Evolutionary conservation across 2,797 vertebrate genomes (phyloP).

Genomic region (Pempheris klunzingeri): DNA sequence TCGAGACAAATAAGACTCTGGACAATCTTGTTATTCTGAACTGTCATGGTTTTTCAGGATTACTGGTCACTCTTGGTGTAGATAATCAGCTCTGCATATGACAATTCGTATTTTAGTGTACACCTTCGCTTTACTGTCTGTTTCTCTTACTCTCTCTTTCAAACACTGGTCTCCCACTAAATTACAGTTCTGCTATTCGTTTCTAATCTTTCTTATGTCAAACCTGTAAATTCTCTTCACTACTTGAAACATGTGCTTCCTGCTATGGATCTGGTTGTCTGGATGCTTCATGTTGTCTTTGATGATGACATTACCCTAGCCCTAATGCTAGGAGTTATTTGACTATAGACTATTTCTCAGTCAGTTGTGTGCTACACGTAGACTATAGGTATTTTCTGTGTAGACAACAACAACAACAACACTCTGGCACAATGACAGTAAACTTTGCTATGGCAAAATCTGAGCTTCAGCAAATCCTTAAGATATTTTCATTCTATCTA

Average conservation of each 20-base stretch:
- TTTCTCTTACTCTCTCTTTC: background rate
- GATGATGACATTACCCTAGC: background rate
- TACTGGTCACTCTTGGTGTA: too few species aligned
- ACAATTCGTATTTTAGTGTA: background rate
- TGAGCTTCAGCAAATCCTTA: background rate
- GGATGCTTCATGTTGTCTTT: slow-evolving; percentile 2
- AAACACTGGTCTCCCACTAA: slow-evolving; percentile 14
- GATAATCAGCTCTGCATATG: background rate
- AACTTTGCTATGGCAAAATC: background rate
- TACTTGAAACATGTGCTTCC: background rate
- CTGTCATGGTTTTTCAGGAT: too few species aligned
- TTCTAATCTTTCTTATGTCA: slow-evolving; percentile 20
- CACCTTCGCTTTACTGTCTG: background rate
- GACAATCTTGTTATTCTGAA: too few species aligned
- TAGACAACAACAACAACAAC: background rate
- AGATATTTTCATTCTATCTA: background rate
- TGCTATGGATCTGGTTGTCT: background rate
- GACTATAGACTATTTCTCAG: background rate
- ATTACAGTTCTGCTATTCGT: slow-evolving; percentile 31
- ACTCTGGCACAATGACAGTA: background rate
- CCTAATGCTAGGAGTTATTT: background rate
- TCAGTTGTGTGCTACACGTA: background rate
- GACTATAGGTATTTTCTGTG: background rate
- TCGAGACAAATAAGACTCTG: too few species aligned
- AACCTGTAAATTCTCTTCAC: slow-evolving; percentile 19